These are phyloP conservation scores for Pristionchus fissidentatus DNA, from an alignment of 2,888 invertebrate species.

Conservation along the genomic window DNA sequence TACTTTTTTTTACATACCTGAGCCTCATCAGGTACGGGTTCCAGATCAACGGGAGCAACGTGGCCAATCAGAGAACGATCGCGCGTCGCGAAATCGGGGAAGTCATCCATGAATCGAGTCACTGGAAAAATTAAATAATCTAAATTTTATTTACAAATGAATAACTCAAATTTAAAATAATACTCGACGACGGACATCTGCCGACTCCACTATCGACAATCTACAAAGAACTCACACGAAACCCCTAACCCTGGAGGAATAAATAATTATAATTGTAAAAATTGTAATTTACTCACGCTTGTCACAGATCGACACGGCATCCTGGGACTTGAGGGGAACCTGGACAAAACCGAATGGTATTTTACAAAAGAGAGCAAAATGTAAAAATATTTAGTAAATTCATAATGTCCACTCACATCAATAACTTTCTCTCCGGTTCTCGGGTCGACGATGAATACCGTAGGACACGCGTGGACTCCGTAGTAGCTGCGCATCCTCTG, in stretches of 20 bases:
- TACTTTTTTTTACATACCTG: no score
- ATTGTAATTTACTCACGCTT: conserved; percentile 52
- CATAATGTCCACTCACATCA: conserved; percentile 37
- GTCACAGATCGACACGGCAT: conserved; percentile 61
- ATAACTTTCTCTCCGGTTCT: conserved; percentile 64
- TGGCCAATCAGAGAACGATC: conserved; percentile 51
- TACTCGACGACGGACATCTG: no score
- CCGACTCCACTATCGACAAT: no score
- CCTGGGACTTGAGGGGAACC: conserved; percentile 50
- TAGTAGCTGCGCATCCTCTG: conserved; percentile 59
- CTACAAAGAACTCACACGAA: no score
- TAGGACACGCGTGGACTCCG: conserved; percentile 57
- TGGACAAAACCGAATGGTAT: not conserved
- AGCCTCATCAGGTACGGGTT: conserved; percentile 36
- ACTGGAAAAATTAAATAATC: conserved; percentile 54
- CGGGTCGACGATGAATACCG: conserved; percentile 68
- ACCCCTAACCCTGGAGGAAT: no score
- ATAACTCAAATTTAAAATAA: not conserved
- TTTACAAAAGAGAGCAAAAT: not conserved
- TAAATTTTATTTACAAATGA: not conserved
- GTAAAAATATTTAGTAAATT: not conserved
- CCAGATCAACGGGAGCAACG: conserved; percentile 16
- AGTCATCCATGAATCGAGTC: conserved; percentile 61
- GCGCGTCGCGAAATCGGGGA: conserved; percentile 64
- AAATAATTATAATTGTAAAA: no score